Conservation (phyloP, 2,888 invertebrate genomes). For the Flabesymbios commensalis region DNA sequence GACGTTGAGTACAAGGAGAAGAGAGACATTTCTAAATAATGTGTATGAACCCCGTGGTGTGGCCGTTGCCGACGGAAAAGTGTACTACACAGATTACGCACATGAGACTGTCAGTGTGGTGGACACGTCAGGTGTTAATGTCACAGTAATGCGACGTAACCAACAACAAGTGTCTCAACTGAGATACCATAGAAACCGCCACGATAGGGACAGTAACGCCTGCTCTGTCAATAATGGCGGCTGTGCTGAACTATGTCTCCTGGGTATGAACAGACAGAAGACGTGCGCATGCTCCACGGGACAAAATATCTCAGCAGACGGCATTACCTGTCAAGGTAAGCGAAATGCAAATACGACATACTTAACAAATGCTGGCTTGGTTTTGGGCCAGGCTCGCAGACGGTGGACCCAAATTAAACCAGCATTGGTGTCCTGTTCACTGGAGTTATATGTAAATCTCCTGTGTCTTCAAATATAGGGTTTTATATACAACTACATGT, state of each 20-base stretch:
- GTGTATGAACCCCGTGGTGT: constrained; percentile 67
- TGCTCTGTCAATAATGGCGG: constrained; percentile 78
- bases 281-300: constrained; percentile 91
- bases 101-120: constrained; percentile 83
- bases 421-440: too few species aligned
- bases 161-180: too few species aligned
- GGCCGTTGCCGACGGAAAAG: constrained; percentile 77
- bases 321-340: constrained; percentile 72
- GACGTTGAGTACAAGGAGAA: not conserved
- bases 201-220: constrained; percentile 35
- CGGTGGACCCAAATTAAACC: too few species aligned
- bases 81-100: constrained; percentile 85
- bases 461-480: too few species aligned
- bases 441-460: too few species aligned
- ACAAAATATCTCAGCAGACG: constrained; percentile 75
- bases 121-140: not conserved
- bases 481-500: too few species aligned
- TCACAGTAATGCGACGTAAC: constrained; percentile 26
- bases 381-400: too few species aligned
- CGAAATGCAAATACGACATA: too few species aligned
- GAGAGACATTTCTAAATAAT: not conserved
- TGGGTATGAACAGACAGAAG: constrained; percentile 67
- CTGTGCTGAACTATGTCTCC: constrained; percentile 93
- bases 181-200: too few species aligned
- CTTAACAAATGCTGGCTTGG: too few species aligned